These are phyloP conservation scores for Brachionus asplanchnoidis DNA, from an alignment of 1,140 invertebrate genomes.

Conservation along the genomic window DNA sequence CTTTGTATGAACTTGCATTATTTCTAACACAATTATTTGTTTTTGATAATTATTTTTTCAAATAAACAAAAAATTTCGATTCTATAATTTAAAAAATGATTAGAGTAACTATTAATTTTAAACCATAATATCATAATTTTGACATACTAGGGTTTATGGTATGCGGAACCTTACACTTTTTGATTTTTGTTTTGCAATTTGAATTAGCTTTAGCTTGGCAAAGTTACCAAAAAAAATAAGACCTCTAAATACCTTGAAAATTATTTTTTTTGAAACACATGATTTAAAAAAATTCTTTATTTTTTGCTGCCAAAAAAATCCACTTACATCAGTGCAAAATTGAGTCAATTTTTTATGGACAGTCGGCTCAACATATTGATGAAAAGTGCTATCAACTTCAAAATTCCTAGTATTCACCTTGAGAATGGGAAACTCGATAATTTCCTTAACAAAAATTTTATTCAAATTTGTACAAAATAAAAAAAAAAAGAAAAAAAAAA, in stretches of 20 bases:
- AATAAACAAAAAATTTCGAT: too few species aligned
- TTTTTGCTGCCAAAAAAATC: neutral
- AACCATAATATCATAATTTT: neutral
- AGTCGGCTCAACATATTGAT: slow-evolving; percentile 63
- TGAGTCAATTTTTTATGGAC: slow-evolving; percentile 59
- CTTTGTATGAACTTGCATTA: too few species aligned
- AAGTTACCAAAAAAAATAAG: too few species aligned
- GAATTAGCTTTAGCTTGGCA: too few species aligned
- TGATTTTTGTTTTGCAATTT: too few species aligned
- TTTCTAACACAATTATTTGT: too few species aligned
- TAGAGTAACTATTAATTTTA: too few species aligned
- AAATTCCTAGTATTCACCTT: too few species aligned
- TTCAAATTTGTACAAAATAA: neutral
- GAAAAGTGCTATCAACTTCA: slow-evolving; percentile 61
- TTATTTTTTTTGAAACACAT: too few species aligned
- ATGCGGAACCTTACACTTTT: neutral
- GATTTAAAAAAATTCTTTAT: neutral
- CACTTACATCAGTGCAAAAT: slow-evolving; percentile 61
- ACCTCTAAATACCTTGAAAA: too few species aligned
- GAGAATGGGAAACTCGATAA: slow-evolving; percentile 66
- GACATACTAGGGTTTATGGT: neutral
- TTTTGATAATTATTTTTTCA: too few species aligned
- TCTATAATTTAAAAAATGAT: too few species aligned
- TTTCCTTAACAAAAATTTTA: slow-evolving; percentile 58
- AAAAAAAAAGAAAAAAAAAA: neutral